Percentiles rank a stretch among this genome's conserved stretches.
phyloP scores from a whole-genome alignment of 2,888 invertebrate genomes.

The Schizotus pectinicornis region DNA sequence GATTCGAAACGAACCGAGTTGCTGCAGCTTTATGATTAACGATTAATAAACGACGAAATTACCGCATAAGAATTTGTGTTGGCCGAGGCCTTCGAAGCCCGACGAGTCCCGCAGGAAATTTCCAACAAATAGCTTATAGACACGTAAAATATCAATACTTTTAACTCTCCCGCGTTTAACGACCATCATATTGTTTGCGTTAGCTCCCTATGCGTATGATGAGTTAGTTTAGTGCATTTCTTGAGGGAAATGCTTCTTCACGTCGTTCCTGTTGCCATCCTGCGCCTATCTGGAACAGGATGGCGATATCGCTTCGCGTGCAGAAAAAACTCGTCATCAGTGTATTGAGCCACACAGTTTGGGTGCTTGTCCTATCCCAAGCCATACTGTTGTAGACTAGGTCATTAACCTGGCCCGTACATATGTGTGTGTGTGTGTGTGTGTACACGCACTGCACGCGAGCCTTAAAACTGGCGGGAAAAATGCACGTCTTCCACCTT shows the following conservation, averaged over 20 bases:
- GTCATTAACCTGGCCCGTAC: slow-evolving; percentile 55
- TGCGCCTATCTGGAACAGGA: slow-evolving; percentile 16
- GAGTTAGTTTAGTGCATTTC: slow-evolving; percentile 24
- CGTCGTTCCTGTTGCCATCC: slow-evolving; percentile 9
- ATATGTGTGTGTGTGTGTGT: slow-evolving; percentile 38
- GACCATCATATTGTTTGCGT: slow-evolving; percentile 38
- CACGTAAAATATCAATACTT: slow-evolving; percentile 39
- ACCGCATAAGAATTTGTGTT: too few species aligned
- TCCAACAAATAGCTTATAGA: slow-evolving; percentile 27
- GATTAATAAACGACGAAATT: too few species aligned
- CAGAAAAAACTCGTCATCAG: slow-evolving; percentile 26
- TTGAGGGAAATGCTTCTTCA: slow-evolving; percentile 19
- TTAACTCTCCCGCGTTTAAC: slow-evolving; percentile 33
- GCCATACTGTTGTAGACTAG: slow-evolving; percentile 52
- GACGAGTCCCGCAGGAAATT: too few species aligned
- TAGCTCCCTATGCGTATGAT: slow-evolving; percentile 33
- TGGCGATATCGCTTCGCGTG: slow-evolving; percentile 27
- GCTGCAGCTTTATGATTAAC: too few species aligned
- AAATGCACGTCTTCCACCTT: slow-evolving; percentile 42
- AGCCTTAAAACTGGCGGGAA: slow-evolving; percentile 52
- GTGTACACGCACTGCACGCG: slow-evolving; percentile 52
- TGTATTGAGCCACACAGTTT: slow-evolving; percentile 41
- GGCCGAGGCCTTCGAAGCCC: too few species aligned
- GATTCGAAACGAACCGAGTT: too few species aligned
- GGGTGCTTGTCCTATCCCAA: slow-evolving; percentile 57